Evolutionary conservation across 92 coral and sea anemone species (phyloP), one percentile per base, ranked within the genome.

Genomic region (Micromussa lordhowensis): DNA sequence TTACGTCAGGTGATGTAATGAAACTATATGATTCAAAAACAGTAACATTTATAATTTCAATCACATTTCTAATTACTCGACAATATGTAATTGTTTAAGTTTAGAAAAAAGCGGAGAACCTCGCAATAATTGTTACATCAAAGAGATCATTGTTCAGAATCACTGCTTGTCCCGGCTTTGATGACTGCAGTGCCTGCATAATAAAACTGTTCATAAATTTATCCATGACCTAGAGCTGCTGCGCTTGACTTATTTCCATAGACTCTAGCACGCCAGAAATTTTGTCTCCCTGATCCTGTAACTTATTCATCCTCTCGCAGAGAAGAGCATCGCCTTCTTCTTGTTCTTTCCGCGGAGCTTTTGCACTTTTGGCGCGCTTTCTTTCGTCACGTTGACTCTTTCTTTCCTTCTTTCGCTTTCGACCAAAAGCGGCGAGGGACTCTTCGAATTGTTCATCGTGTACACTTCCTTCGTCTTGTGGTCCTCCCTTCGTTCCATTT

Each of bases 151-250:
- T 36, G 40, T 36, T 36, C 5, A 2, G 40, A 36, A 36, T 36
- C 40, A 36, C 40, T 36, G 5, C 40, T 36, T 36, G 40, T 36
- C 40, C n/a, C n/a, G n/a, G n/a, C 2, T 36, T 36, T 36, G 40
- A 36, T 36, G 40, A 36, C 5, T 36, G 40, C 40, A 36, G 2
- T 36, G 40, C 40, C 40, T 36, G 40, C 63, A 79, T 85, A 58
- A 79, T 85, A 58, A 87, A 87, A 69, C 31, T 84, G 53, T 68
- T 79, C 90, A 87, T 87, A 68, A 87, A 87, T 24, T 87, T 55
- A 59, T 79, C 63, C 85, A 87, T 87, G 29, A 87, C 66, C 66
- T 87, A 74, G 28, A 87, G 69, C 40, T 87, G 86, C 85, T 78
- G 76, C 34, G 21, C 51, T 79, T 87, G 90, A 64, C 79, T 87